Evolutionary conservation across 2,113 vertebrate species (phyloP), one percentile per base, ranked within the genome.

Genomic region (Thinocorus orbignyianus): DNA sequence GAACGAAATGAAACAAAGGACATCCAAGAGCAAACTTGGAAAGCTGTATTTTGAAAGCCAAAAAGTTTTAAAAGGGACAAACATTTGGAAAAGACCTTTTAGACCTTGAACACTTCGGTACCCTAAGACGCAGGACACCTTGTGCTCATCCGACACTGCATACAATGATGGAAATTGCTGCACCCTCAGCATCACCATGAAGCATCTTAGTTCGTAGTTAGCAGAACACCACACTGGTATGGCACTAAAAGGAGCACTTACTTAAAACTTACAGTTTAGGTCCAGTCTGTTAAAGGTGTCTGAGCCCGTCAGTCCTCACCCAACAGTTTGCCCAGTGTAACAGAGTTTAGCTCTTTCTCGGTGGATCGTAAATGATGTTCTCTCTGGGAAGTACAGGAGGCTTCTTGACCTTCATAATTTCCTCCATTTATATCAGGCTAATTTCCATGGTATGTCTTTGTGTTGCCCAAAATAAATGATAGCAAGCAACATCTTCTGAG

Each of bases 171-270:
- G 62, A 44, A 92, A 82, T n/a, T 61, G 13, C 68, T 61, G 54
- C 37, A 66, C 10, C 7, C 44, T 37, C 42, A 37, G 20, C 23
- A 33, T 42, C 14, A n/a, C 16, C 0, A 0, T 30, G 35, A 80
- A 37, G 13, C 2, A 0, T 31, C n/a, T 24, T 66, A 46, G 28
- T 35, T 88, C 17, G 25, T 5, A 57, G 28, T 20, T 65, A 90
- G 22, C 11, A 77, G 64, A 88, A 61, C 17, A 6, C 2, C 37
- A 55, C 46, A 28, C 7, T 55, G 20, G 10, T 13, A 58, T 9
- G 23, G 55, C 31, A 57, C 7, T 70, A 61, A 83, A 81, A 62
- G 19, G 10, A 77, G 8, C 25, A 37, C 11, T 49, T 17, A 37
- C 26, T 37, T 54, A 25, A 72, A 89, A 81, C 11, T 58, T 65